Evolutionary conservation across 2,888 invertebrate genomes (phyloP).

Genomic region (Ophion costatus): DNA sequence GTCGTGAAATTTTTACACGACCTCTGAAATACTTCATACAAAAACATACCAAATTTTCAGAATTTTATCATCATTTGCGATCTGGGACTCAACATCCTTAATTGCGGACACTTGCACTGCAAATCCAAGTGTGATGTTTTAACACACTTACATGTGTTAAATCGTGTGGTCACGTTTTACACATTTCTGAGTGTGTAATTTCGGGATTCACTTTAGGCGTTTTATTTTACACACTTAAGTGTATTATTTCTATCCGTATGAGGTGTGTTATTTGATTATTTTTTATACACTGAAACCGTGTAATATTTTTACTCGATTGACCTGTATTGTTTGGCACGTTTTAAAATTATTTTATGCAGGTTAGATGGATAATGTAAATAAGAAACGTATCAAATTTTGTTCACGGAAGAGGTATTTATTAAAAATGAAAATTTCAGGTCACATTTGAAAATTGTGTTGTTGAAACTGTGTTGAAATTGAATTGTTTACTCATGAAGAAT

Average conservation of each 20-base stretch:
- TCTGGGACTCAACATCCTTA: too few relatives aligned
- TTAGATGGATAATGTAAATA: neutral
- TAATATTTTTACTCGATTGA: neutral
- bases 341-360: neutral
- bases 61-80: too few relatives aligned
- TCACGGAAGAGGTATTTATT: neutral
- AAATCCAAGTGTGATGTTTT: conserved; percentile 19
- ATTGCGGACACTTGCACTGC: too few relatives aligned
- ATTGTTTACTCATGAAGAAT: too few relatives aligned
- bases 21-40: too few relatives aligned
- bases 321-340: neutral
- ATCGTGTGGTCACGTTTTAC: too few relatives aligned
- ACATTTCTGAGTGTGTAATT: conserved; percentile 11
- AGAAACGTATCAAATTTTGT: too few relatives aligned
- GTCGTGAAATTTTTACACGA: too few relatives aligned
- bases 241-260: neutral
- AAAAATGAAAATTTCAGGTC: neutral
- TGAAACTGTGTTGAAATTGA: too few relatives aligned
- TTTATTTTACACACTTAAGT: conserved; percentile 9
- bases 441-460: too few relatives aligned
- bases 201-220: neutral
- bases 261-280: conserved; percentile 3
- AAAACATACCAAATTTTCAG: too few relatives aligned
- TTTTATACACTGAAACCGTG: too few relatives aligned
- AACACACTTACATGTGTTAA: neutral